phyloP scores from a whole-genome alignment of 2,797 vertebrate species.

The Mastacembelus armatus region DNA sequence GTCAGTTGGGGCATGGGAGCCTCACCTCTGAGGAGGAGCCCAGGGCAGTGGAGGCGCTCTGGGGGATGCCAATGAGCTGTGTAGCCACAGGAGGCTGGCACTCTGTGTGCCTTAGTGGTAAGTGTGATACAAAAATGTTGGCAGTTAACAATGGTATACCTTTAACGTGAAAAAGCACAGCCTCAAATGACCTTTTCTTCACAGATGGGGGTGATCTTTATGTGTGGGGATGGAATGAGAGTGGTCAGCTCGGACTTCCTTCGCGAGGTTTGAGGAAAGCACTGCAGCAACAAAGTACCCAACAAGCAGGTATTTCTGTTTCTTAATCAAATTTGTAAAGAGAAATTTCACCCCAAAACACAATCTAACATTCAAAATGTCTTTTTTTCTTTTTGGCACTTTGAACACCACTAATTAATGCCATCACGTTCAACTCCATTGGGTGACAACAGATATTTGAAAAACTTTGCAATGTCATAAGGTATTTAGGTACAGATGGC shows the following conservation, averaged over 20 bases:
- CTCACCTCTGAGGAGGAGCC: conserved; percentile 87
- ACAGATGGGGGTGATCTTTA: conserved; percentile 92
- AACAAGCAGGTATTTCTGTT: conserved; percentile 46
- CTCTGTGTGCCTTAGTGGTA: conserved; percentile 88
- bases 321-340: no score
- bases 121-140: conserved; percentile 35
- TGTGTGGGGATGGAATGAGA: conserved; percentile 97
- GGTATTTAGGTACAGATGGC: no score
- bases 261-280: conserved; percentile 67
- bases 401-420: neutral
- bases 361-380: neutral
- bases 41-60: conserved; percentile 87
- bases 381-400: neutral
- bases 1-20: conserved; percentile 91
- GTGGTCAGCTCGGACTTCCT: conserved; percentile 93
- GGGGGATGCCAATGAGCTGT: conserved; percentile 84
- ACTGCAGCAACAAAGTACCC: conserved; percentile 22
- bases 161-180: neutral
- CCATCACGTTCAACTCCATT: neutral
- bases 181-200: neutral
- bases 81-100: conserved; percentile 94
- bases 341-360: no score
- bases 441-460: neutral
- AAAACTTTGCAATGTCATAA: no score
- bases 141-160: neutral